Conservation (phyloP, 2,888 invertebrate species). For the Stenodera caucasica region DNA sequence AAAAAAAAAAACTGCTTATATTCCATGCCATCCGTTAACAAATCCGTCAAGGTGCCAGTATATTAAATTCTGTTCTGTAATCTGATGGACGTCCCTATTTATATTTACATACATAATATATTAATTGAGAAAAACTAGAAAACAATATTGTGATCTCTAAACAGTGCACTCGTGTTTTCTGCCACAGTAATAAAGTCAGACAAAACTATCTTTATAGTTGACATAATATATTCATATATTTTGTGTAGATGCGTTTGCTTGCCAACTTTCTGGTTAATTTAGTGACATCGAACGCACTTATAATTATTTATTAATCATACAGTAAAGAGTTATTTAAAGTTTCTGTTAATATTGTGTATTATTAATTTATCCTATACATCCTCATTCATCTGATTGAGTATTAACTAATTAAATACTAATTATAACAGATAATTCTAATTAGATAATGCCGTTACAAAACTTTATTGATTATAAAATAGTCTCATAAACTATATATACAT, state of each 20-base stretch:
- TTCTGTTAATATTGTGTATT: constrained; percentile 43
- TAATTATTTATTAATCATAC: constrained; percentile 46
- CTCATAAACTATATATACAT: constrained; percentile 48
- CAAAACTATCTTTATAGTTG: constrained; percentile 37
- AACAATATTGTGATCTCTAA: constrained; percentile 43
- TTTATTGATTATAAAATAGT: constrained; percentile 40
- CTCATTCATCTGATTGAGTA: too few relatives aligned
- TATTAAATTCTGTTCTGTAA: constrained; percentile 23
- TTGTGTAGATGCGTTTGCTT: constrained; percentile 56
- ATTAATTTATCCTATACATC: too few relatives aligned
- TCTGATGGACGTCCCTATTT: constrained; percentile 43
- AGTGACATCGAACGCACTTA: constrained; percentile 56
- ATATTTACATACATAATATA: constrained; percentile 26
- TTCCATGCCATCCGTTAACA: constrained; percentile 55
- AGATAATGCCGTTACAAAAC: constrained; percentile 25
- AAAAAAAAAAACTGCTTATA: constrained; percentile 48
- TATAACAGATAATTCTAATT: neutral
- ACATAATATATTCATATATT: constrained; percentile 48
- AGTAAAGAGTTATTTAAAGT: constrained; percentile 49
- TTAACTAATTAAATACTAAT: neutral
- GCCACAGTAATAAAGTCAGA: constrained; percentile 39
- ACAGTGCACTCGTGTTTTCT: constrained; percentile 47
- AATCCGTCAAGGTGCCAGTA: constrained; percentile 44
- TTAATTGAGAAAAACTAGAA: constrained; percentile 18
- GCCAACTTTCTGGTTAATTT: constrained; percentile 52